A percentile compares a stretch with the other conserved stretches of the same genome.
These are phyloP conservation scores for Misgurnus mizolepis DNA, from an alignment of 2,113 vertebrate species.

Conservation along the genomic window DNA sequence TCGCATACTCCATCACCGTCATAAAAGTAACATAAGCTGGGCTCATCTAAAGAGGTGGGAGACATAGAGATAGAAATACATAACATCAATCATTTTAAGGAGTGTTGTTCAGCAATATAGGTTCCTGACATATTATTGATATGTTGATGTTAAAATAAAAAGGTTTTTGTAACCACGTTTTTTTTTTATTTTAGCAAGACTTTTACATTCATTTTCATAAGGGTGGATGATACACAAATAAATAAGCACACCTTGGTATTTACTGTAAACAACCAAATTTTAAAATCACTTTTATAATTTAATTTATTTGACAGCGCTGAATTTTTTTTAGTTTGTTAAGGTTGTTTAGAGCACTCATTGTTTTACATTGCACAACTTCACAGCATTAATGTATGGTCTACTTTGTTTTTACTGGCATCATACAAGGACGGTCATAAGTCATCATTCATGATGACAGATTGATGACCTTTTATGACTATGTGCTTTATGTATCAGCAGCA, in stretches of 20 bases:
- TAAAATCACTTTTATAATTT: not conserved
- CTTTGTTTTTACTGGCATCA: slow-evolving; percentile 5
- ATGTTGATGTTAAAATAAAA: too few species aligned
- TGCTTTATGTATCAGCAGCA: not conserved
- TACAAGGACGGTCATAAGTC: slow-evolving; percentile 15
- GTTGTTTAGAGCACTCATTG: not conserved
- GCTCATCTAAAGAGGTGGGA: slow-evolving; percentile 78
- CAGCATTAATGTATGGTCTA: not conserved
- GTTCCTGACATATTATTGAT: too few species aligned
- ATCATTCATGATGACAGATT: slow-evolving; percentile 14
- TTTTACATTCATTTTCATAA: too few species aligned
- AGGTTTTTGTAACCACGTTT: too few species aligned
- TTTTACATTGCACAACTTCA: slow-evolving; percentile 15
- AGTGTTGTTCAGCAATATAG: too few species aligned
- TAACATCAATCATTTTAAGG: not conserved
- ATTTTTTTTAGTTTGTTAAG: slow-evolving; percentile 1
- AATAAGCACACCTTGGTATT: too few species aligned
- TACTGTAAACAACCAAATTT: not conserved
- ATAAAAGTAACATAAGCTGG: slow-evolving; percentile 95
- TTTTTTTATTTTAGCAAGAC: too few species aligned
- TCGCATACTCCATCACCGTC: slow-evolving; percentile 96
- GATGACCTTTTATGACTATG: slow-evolving; percentile 25
- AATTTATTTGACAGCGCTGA: not conserved
- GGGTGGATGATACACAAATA: too few species aligned
- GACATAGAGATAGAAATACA: not conserved